phyloP scores from a whole-genome alignment of 2,113 vertebrate species.

The Lanius ludovicianus region DNA sequence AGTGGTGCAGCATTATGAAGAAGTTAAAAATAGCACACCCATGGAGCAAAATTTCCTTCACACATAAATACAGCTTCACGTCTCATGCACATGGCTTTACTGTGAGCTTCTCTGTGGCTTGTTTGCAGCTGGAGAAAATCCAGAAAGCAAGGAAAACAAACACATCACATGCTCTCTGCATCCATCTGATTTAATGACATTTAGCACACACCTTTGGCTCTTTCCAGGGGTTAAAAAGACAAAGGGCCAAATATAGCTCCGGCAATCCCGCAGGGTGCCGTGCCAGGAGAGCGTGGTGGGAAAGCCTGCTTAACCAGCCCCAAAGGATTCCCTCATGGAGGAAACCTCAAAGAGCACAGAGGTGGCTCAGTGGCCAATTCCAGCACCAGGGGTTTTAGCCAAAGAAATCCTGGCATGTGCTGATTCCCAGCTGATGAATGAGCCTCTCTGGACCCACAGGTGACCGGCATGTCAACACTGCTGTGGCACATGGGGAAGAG shows the following conservation, averaged over 20 bases:
- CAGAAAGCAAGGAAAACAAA: constrained; percentile 38
- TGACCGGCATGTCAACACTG: not conserved
- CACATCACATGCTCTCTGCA: rapidly evolving
- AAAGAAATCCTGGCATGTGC: not conserved
- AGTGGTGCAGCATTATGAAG: not conserved
- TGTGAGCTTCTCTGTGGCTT: not conserved
- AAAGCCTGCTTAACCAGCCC: constrained; percentile 26
- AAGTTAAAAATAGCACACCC: not conserved
- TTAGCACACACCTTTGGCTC: not conserved
- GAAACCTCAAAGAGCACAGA: constrained; percentile 43
- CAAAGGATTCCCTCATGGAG: constrained; percentile 23
- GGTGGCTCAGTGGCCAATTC: constrained; percentile 28
- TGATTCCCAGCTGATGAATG: not conserved
- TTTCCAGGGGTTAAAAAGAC: not conserved
- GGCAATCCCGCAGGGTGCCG: not conserved
- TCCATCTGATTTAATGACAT: not conserved
- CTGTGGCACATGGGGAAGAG: not conserved
- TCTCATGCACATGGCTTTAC: not conserved
- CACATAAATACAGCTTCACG: not conserved
- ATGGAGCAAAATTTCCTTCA: not conserved
- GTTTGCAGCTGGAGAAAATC: not conserved
- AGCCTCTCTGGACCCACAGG: not conserved
- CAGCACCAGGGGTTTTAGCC: not conserved
- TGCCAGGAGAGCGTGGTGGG: constrained; percentile 4
- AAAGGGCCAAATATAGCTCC: not conserved